Percentiles rank a stretch among this genome's conserved stretches.
Evolutionary conservation across 1,140 invertebrate species (phyloP).

Genomic region (Ceratitis capitata): DNA sequence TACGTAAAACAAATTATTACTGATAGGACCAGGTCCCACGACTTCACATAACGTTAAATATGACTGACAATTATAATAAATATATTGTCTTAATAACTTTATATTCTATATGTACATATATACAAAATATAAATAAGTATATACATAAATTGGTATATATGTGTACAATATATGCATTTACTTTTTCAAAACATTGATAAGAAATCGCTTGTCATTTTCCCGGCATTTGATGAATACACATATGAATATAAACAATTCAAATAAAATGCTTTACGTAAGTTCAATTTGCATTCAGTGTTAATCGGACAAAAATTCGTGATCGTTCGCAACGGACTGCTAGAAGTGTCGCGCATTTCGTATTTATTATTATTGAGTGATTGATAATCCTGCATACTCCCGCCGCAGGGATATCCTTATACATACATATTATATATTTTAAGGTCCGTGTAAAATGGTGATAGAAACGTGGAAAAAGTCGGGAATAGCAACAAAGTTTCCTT

Average conservation of each 20-base stretch:
- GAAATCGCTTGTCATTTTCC: background rate
- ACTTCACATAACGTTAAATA: background rate
- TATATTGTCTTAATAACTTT: background rate
- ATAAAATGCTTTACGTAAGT: background rate
- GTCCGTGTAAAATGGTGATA: slow-evolving; percentile 51
- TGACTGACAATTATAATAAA: background rate
- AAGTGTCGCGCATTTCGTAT: background rate
- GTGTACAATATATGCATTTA: too few species aligned
- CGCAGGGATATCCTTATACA: background rate
- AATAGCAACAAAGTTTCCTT: slow-evolving; percentile 60
- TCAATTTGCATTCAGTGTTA: background rate
- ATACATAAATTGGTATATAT: too few species aligned
- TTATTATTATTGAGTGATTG: background rate
- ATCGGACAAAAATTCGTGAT: background rate
- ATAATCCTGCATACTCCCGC: background rate
- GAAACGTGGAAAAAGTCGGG: slow-evolving; percentile 59
- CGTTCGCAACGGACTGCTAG: background rate
- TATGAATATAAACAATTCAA: background rate
- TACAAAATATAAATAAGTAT: too few species aligned
- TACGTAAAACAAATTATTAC: too few species aligned
- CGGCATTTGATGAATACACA: background rate
- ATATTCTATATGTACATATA: background rate
- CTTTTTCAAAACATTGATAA: slow-evolving; percentile 14
- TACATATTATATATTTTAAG: background rate
- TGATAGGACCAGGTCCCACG: background rate